Evolutionary conservation across 2,888 invertebrate genomes (phyloP), one percentile per base, ranked within the genome.

Genomic region (Drosophila pegasa): DNA sequence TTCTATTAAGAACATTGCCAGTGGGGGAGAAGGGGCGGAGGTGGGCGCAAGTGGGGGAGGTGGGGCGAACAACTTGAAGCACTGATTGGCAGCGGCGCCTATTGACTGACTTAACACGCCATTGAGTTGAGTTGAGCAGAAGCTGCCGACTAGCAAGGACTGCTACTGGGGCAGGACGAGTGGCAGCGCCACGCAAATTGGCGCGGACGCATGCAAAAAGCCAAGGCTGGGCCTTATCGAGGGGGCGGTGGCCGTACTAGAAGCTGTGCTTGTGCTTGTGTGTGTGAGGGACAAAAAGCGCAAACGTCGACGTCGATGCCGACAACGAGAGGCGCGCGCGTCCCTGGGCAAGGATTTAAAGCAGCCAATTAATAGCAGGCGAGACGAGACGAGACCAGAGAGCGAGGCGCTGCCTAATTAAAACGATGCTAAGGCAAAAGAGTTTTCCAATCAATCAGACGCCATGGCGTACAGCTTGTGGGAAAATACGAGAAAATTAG

Each of bases 61-160:
- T n/a, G 50, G 45, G 43, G 65, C 76, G 56, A 31, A 48, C 81
- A 80, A 68, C 74, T 76, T 85, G 84, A 72, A 80, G 81, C 77
- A 78, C 87, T 79, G 87, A 86, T 86, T 83, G 88, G 88, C 88
- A 83, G 83, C 84, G 88, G 79, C 79, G 88, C 81, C 85, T 85
- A 85, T 85, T 85, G 85, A 85, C 85, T 88, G 85, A 85, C 88
- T 85, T 85, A 85, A 85, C 85, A 87, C 87, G 87, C 87, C 79
- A 88, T 88, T 87, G 84, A 50, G 50, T 50, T 87, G 81, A 88
- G 81, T 75, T 69, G 71, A 68, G 65, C 55, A 81, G 67, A 73
- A 54, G 65, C 62, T 63, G 59, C 33, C n/a, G 27, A 27, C 40
- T 54, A 29, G n/a, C 40, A 57, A 31, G 50, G 41, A 40, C 60